Evolutionary conservation across 2,113 vertebrate species (phyloP).

Genomic region (Mugil cephalus): DNA sequence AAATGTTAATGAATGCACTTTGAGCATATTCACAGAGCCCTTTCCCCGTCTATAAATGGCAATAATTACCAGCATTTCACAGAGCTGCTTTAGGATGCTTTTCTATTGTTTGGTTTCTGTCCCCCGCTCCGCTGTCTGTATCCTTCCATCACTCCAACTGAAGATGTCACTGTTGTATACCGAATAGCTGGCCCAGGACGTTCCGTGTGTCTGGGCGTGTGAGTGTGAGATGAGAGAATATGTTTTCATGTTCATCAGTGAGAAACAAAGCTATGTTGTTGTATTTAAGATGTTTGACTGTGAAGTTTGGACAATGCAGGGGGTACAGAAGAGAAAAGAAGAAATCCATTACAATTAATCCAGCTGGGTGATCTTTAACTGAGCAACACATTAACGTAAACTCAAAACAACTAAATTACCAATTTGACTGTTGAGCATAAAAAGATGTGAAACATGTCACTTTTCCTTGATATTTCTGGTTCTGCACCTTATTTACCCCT

Average conservation of each 20-base stretch:
- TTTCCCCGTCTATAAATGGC: conserved; percentile 69
- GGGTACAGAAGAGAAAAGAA: conserved; percentile 8
- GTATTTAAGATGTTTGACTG: conserved; percentile 47
- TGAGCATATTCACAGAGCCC: conserved; percentile 56
- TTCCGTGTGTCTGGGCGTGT: neutral
- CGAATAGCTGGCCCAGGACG: conserved; percentile 51
- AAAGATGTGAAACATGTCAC: neutral
- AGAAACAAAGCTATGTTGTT: conserved; percentile 56
- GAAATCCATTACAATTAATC: conserved; percentile 27
- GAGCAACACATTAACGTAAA: conserved; percentile 25
- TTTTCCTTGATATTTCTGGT: neutral
- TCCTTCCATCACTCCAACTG: conserved; percentile 55
- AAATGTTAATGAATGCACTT: conserved; percentile 78
- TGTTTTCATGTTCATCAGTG: conserved; percentile 58
- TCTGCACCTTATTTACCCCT: neutral
- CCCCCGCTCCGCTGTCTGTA: neutral
- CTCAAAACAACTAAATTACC: neutral
- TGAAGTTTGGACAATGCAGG: conserved; percentile 54
- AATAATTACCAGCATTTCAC: conserved; percentile 70
- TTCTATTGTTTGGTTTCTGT: conserved; percentile 37
- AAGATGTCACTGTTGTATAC: conserved; percentile 86
- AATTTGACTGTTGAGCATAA: conserved; percentile 13
- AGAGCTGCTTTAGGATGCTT: conserved; percentile 17
- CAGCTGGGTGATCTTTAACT: conserved; percentile 32
- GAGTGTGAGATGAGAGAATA: conserved; percentile 12